Evolutionary conservation across 2,888 invertebrate species (phyloP).

Genomic region (Leptodirus hochenwartii): DNA sequence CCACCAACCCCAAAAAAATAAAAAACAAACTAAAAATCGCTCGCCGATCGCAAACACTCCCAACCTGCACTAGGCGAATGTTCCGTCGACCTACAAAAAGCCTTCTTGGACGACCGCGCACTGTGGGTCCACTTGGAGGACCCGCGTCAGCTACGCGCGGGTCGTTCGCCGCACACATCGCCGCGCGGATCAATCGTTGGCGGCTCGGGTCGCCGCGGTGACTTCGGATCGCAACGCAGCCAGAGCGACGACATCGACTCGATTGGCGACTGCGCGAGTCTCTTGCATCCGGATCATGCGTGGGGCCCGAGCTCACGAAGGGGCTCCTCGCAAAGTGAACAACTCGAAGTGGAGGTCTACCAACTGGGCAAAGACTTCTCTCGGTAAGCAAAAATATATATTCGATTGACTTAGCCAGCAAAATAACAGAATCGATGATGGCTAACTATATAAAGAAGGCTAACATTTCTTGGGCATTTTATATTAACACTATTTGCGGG

Average conservation of each 20-base stretch:
- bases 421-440: no score
- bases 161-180: slow-evolving; percentile 57
- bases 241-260: slow-evolving; percentile 57
- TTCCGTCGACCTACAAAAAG: slow-evolving; percentile 63
- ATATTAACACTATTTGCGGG: no score
- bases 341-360: slow-evolving; percentile 61
- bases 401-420: no score
- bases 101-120: slow-evolving; percentile 72
- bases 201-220: slow-evolving; percentile 42
- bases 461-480: no score
- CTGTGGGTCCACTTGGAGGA: slow-evolving; percentile 83
- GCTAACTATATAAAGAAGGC: no score
- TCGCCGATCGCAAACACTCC: no score
- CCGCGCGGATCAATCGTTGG: slow-evolving; percentile 61
- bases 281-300: slow-evolving; percentile 74
- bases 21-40: no score
- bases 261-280: slow-evolving; percentile 54
- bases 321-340: slow-evolving; percentile 80
- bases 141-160: slow-evolving; percentile 49
- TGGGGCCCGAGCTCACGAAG: slow-evolving; percentile 63
- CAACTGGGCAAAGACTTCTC: slow-evolving; percentile 75
- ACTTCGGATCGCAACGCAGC: slow-evolving; percentile 58
- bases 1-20: no score
- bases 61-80: no score
- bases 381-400: no score